Conservation (phyloP, 2,113 vertebrate genomes). For the Rhynchopsitta pachyrhyncha region DNA sequence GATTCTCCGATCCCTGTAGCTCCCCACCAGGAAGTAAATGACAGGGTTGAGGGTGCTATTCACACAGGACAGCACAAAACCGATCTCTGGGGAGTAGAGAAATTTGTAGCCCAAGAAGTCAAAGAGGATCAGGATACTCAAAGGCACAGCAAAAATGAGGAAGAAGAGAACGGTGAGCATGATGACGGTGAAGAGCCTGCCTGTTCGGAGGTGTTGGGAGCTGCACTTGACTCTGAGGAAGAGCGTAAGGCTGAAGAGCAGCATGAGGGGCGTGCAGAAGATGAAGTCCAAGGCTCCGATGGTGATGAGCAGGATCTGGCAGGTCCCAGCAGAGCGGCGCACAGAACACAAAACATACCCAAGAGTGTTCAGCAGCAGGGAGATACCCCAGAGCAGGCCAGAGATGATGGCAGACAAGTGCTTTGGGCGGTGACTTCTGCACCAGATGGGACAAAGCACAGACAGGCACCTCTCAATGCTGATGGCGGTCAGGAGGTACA, state of each 20-base stretch:
- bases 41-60: constrained; percentile 54
- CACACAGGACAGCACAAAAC: constrained; percentile 45
- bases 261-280: constrained; percentile 47
- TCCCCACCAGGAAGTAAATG: constrained; percentile 67
- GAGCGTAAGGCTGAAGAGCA: constrained; percentile 53
- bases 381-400: constrained; percentile 18
- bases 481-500: constrained; percentile 44
- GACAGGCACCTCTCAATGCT: constrained; percentile 51
- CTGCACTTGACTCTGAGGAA: constrained; percentile 44
- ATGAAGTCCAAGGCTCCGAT: constrained; percentile 1
- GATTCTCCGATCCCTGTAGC: constrained; percentile 45
- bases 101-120: constrained; percentile 59
- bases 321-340: neutral
- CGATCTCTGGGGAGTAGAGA: constrained; percentile 18
- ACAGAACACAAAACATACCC: neutral
- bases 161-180: constrained; percentile 58
- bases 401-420: neutral
- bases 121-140: constrained; percentile 20
- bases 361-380: neutral
- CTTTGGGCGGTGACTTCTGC: neutral
- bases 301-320: neutral
- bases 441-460: constrained; percentile 52
- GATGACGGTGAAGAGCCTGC: constrained; percentile 24
- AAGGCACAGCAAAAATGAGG: constrained; percentile 30
- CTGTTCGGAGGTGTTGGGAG: neutral